Percentiles rank a stretch among this genome's conserved stretches.
Evolutionary conservation across 2,113 vertebrate species (phyloP).

Genomic region (Prolemur simus): DNA sequence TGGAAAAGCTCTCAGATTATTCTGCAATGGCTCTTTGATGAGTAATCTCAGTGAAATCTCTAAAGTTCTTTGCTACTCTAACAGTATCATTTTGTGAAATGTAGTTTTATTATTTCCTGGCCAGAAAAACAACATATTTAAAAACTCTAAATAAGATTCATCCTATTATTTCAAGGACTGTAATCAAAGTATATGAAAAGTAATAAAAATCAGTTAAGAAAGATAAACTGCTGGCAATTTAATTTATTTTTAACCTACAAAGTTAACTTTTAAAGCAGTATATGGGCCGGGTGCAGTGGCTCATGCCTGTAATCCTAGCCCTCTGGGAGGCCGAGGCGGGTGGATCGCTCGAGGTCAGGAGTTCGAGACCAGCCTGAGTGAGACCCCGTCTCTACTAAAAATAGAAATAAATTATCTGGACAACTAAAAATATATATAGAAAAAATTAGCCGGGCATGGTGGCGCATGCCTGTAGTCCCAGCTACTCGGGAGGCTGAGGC

Average conservation of each 20-base stretch:
- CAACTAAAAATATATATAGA: too few species aligned
- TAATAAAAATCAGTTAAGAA: neutral
- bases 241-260: slow-evolving; percentile 40
- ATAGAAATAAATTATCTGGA: too few species aligned
- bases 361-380: too few species aligned
- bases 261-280: neutral
- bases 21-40: neutral
- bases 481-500: too few species aligned
- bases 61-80: neutral
- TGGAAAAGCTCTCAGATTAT: neutral
- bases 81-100: neutral
- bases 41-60: neutral
- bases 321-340: too few species aligned
- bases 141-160: neutral
- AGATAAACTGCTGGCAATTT: neutral
- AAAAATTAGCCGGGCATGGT: too few species aligned
- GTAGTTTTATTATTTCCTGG: neutral
- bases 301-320: too few species aligned
- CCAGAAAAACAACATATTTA: neutral
- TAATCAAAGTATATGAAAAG: neutral
- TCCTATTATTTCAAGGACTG: neutral
- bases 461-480: too few species aligned
- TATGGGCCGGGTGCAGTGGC: too few species aligned
- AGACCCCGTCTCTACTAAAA: too few species aligned
- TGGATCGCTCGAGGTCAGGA: too few species aligned